Percentiles rank a stretch among this genome's conserved stretches.
phyloP scores from a whole-genome alignment of 2,113 vertebrate species.

The Micronycteris hirsuta region DNA sequence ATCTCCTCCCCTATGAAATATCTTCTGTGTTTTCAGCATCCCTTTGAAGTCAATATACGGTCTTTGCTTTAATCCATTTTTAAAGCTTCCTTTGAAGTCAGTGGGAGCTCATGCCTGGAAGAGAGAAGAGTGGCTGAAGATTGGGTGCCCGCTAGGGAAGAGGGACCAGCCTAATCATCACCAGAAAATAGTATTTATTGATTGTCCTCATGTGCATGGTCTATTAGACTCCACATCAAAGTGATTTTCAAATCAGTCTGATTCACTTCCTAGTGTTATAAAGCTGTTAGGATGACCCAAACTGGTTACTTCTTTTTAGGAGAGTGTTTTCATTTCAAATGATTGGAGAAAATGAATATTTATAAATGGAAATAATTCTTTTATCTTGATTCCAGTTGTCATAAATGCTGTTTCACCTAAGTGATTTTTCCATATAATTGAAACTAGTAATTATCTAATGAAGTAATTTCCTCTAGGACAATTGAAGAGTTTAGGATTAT shows the following conservation, averaged over 20 bases:
- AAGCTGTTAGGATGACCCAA: slow-evolving; percentile 11
- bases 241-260: not conserved
- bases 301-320: not conserved
- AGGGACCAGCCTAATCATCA: slow-evolving; percentile 8
- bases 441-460: slow-evolving; percentile 25
- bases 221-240: not conserved
- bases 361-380: slow-evolving; percentile 31
- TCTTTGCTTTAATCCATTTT: slow-evolving; percentile 72
- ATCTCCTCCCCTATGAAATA: not conserved
- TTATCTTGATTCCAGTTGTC: not conserved
- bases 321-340: not conserved
- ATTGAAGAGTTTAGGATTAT: not conserved
- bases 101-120: slow-evolving; percentile 45
- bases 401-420: slow-evolving; percentile 5
- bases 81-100: slow-evolving; percentile 71
- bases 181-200: slow-evolving; percentile 29
- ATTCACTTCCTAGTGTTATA: slow-evolving; percentile 14
- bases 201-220: not conserved
- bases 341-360: not conserved
- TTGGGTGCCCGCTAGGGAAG: slow-evolving; percentile 19
- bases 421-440: slow-evolving; percentile 37
- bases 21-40: slow-evolving; percentile 34
- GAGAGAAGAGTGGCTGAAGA: slow-evolving; percentile 17
- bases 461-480: not conserved
- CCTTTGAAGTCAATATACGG: slow-evolving; percentile 66